phyloP scores from a whole-genome alignment of 2,888 invertebrate genomes.

The Anoncus sp. region DNA sequence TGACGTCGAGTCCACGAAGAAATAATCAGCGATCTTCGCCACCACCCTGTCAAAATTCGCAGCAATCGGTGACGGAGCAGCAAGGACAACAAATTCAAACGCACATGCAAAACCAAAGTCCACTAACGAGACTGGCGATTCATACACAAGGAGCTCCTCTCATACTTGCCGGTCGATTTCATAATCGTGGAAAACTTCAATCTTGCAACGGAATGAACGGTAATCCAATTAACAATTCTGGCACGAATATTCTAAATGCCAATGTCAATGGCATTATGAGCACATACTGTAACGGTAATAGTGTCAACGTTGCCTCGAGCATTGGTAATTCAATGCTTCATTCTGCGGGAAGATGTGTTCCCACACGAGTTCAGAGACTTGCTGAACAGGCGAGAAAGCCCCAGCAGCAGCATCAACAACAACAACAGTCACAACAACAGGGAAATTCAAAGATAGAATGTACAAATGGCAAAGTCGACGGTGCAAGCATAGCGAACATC shows the following conservation, averaged over 20 bases:
- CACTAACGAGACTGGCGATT: conserved; percentile 90
- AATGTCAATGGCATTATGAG: conserved; percentile 60
- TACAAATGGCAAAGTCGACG: conserved; percentile 67
- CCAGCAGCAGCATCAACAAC: conserved; percentile 50
- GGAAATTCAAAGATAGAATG: conserved; percentile 82
- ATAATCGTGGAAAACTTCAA: conserved; percentile 83
- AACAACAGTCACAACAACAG: conserved; percentile 71
- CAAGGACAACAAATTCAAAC: conserved; percentile 67
- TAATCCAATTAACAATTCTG: conserved; percentile 39
- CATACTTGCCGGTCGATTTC: conserved; percentile 88
- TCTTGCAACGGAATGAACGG: conserved; percentile 67
- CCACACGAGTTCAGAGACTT: conserved; percentile 58
- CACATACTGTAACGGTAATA: conserved; percentile 78
- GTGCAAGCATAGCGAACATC: conserved; percentile 84
- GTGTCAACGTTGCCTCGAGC: conserved; percentile 65
- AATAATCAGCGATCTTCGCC: conserved; percentile 77
- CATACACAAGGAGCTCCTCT: conserved; percentile 95
- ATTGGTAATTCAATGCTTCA: conserved; percentile 69
- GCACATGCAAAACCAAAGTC: conserved; percentile 81
- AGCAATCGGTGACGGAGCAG: conserved; percentile 66
- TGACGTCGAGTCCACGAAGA: conserved; percentile 87
- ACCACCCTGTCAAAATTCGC: conserved; percentile 69
- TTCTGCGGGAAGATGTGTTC: conserved; percentile 77
- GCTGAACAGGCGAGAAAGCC: conserved; percentile 54
- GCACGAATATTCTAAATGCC: conserved; percentile 41